A percentile compares a stretch with the other conserved stretches of the same genome.
phyloP scores from a whole-genome alignment of 2,797 vertebrate genomes.

The Acropternis orthonyx region DNA sequence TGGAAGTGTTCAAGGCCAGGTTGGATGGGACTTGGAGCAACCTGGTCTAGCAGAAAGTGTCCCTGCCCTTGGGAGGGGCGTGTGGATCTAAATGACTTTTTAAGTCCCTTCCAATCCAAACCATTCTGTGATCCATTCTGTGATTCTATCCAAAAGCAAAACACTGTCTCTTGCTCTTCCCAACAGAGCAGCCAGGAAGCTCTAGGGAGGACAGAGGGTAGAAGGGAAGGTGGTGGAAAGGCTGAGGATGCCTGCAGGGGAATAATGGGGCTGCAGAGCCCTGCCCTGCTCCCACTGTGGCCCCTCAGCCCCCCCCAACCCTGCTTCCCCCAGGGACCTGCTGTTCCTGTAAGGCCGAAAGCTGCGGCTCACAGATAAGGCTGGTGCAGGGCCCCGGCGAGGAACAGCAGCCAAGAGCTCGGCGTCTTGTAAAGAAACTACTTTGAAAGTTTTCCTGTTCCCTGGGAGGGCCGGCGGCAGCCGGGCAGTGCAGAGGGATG shows the following conservation, averaged over 20 bases:
- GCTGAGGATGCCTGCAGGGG: background rate
- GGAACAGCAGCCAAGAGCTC: slow-evolving; percentile 15
- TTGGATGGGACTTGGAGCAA: background rate
- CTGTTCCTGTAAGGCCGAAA: slow-evolving; percentile 42
- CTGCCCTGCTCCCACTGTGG: accelerated
- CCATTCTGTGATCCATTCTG: background rate
- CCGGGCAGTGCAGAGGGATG: background rate
- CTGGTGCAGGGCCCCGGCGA: background rate
- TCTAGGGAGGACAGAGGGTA: background rate
- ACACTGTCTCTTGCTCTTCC: background rate
- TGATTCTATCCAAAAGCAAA: background rate
- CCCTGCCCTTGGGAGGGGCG: background rate
- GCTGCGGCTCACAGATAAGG: slow-evolving; percentile 51
- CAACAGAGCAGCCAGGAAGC: background rate
- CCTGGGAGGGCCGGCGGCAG: background rate
- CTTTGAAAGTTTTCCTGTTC: slow-evolving; percentile 40
- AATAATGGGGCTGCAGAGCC: background rate
- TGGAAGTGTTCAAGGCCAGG: background rate
- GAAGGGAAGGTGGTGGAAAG: background rate
- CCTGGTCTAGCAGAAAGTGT: background rate
- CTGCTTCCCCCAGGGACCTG: background rate
- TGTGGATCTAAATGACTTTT: background rate
- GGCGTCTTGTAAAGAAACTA: background rate
- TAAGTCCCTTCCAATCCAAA: background rate
- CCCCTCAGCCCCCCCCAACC: background rate